phyloP scores from a whole-genome alignment of 2,113 vertebrate genomes.

The Malurus alboscapulatus region DNA sequence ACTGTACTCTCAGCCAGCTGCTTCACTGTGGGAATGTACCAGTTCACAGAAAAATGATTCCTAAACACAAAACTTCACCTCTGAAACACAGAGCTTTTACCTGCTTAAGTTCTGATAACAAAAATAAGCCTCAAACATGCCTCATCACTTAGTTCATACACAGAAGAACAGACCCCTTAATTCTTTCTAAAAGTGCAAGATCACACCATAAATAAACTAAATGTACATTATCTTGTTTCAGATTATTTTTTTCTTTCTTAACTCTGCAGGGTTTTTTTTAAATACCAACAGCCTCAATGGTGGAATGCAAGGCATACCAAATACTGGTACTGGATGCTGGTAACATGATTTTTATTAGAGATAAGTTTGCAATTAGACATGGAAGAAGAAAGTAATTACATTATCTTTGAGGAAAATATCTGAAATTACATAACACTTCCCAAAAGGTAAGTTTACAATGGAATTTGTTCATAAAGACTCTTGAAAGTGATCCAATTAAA shows the following conservation, averaged over 20 bases:
- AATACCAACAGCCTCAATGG: not conserved
- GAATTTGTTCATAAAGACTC: not conserved
- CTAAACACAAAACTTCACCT: not conserved
- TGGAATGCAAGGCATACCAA: not conserved
- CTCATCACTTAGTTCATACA: not conserved
- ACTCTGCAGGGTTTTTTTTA: not conserved
- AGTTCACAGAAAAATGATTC: not conserved
- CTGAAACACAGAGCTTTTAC: not conserved
- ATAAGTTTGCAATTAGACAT: not conserved
- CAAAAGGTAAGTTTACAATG: not conserved
- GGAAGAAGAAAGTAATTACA: not conserved
- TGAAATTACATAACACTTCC: not conserved
- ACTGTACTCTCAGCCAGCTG: not conserved
- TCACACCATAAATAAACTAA: not conserved
- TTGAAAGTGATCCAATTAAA: not conserved
- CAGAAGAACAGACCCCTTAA: not conserved
- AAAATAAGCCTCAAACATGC: not conserved
- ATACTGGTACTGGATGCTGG: not conserved
- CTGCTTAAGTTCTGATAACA: not conserved
- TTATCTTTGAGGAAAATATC: not conserved
- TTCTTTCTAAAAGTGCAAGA: not conserved
- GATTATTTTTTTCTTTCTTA: not conserved
- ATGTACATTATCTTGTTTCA: not conserved
- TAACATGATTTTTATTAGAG: not conserved
- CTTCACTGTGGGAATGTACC: not conserved